Percentiles rank a stretch among this genome's conserved stretches.
These are phyloP conservation scores for Clavelina lepadiformis DNA, from an alignment of 23 tunicate species.

Conservation along the genomic window DNA sequence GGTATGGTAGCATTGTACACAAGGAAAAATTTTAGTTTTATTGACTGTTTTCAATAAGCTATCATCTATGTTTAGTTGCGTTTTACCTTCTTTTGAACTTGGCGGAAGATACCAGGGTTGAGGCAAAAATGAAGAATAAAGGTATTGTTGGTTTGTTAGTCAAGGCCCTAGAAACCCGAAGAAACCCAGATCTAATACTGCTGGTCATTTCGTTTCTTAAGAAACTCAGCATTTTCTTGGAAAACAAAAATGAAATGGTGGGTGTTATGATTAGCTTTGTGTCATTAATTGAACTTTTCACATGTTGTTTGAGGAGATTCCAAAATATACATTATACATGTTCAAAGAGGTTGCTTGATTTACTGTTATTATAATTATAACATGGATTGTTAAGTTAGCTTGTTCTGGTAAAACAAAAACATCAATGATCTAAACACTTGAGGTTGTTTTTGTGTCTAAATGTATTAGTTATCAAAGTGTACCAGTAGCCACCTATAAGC, in stretches of 20 bases:
- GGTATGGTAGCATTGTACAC: conserved; percentile 13
- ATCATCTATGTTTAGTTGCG: conserved; percentile 43
- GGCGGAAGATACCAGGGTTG: conserved; percentile 85
- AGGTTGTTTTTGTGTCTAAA: too few species aligned
- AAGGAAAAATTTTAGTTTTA: background rate
- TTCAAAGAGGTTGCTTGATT: too few species aligned
- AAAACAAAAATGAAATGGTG: conserved; percentile 98
- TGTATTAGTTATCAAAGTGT: too few species aligned
- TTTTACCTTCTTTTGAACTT: conserved; percentile 88
- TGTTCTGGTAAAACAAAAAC: too few species aligned
- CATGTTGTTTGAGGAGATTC: too few species aligned
- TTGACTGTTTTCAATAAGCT: background rate
- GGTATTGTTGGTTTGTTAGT: conserved; percentile 65
- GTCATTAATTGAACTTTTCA: too few species aligned
- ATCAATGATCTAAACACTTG: too few species aligned
- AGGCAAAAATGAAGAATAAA: conserved; percentile 90
- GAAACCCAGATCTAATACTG: conserved; percentile 57
- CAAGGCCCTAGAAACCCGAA: conserved; percentile 70
- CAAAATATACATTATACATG: too few species aligned
- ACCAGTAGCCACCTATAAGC: too few species aligned
- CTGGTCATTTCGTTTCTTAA: conserved; percentile 87
- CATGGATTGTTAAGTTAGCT: too few species aligned
- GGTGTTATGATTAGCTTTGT: background rate
- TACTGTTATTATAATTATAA: too few species aligned
- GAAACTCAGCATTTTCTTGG: conserved; percentile 87